These are phyloP conservation scores for Polyploca ridens DNA, from an alignment of 2,888 invertebrate species.

Conservation along the genomic window DNA sequence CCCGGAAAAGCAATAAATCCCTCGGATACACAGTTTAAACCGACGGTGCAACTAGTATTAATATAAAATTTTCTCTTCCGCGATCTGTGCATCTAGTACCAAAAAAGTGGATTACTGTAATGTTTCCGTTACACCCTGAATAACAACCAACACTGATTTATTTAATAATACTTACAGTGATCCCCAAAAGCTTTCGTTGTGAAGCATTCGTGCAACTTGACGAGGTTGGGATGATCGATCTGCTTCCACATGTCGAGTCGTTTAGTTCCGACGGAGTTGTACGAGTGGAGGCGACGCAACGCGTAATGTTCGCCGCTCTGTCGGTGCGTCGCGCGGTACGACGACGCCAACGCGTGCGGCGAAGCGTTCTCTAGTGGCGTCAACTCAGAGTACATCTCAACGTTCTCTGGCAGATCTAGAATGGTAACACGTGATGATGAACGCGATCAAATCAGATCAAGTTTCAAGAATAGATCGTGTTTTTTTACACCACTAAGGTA, in stretches of 20 bases:
- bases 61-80: too few species aligned
- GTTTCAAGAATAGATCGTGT: too few species aligned
- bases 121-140: too few species aligned
- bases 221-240: constrained; percentile 97
- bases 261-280: constrained; percentile 92
- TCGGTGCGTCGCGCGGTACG: constrained; percentile 95
- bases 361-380: constrained; percentile 91
- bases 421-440: not conserved
- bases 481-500: too few species aligned
- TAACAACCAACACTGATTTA: too few species aligned
- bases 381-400: constrained; percentile 95
- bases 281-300: constrained; percentile 94
- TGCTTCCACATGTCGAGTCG: constrained; percentile 98
- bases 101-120: too few species aligned
- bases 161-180: constrained; percentile 88
- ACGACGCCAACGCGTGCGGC: constrained; percentile 90
- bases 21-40: too few species aligned
- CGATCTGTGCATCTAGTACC: too few species aligned
- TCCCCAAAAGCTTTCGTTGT: constrained; percentile 98
- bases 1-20: too few species aligned
- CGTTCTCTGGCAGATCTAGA: constrained; percentile 92
- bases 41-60: too few species aligned
- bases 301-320: constrained; percentile 94
- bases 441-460: too few species aligned
- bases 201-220: constrained; percentile 96